phyloP scores from a whole-genome alignment of 2,797 vertebrate genomes.

The Cyprinodon diabolis region DNA sequence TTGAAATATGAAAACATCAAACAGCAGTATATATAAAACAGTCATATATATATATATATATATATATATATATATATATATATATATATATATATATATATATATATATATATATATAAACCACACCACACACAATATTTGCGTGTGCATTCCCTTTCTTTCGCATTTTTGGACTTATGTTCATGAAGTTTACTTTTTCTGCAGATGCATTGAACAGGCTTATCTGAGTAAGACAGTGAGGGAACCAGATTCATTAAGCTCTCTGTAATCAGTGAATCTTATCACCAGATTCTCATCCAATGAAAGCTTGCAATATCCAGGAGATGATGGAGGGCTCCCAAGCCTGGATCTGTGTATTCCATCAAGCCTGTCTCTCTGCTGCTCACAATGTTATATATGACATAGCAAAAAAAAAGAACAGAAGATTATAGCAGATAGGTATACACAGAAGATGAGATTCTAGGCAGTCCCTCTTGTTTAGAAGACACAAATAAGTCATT shows the following conservation, averaged over 20 bases:
- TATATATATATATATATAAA: too few species aligned
- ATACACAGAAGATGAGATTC: conserved; percentile 33
- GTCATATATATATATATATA: too few species aligned
- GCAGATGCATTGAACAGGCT: conserved; percentile 67
- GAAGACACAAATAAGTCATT: conserved; percentile 43
- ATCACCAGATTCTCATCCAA: conserved; percentile 73
- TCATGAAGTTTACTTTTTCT: conserved; percentile 71
- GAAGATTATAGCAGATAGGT: conserved; percentile 52
- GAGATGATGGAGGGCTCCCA: conserved; percentile 63
- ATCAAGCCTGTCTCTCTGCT: conserved; percentile 51
- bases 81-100: too few species aligned
- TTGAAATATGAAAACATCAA: conserved; percentile 55
- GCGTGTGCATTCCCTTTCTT: conserved; percentile 22
- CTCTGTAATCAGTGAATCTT: conserved; percentile 75
- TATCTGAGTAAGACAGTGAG: conserved; percentile 72
- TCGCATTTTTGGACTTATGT: conserved; percentile 60
- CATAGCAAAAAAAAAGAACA: conserved; percentile 55
- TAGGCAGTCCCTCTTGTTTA: conserved; percentile 42
- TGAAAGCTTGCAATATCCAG: conserved; percentile 76
- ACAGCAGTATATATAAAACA: conserved; percentile 18
- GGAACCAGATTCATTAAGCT: conserved; percentile 75
- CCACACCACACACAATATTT: too few species aligned
- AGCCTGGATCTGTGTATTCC: conserved; percentile 67
- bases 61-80: neutral
- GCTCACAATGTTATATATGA: conserved; percentile 61